Base-by-base conservation (phyloP, 2,113 vertebrate species). In the Mungos mungo region DNA sequence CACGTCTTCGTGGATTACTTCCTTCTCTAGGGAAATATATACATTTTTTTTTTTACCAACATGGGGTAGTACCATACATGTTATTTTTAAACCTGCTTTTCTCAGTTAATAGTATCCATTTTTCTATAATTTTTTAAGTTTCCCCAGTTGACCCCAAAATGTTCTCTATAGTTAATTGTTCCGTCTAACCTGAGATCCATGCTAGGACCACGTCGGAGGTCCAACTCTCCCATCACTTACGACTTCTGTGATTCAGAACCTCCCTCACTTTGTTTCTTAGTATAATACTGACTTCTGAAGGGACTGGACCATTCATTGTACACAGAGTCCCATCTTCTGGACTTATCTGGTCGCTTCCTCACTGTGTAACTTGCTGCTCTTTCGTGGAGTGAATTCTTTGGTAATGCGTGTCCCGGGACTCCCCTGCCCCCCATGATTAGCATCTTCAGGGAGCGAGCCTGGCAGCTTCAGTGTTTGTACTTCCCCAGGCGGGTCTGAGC, bases 131-230 rank as follows among this genome's bases (percentile, higher is more conserved):
- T 60, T 60, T 13, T 82, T 23, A 57, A 9, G 23, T 72, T 63
- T 88, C 92, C 23, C 93, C 50, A n/a, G 14, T 80, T 68, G 86
- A 91, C 71, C 38, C 65, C 5, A 79, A 83, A 96, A 23, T 74
- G 8, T 74, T 47, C 21, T 35, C 77, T 9, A 57, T 15, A 38
- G 19, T 69, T 29, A 86, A 81, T 41, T 41, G 8, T 88, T 63
- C 47, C 33, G 2, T 74, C 76, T n/a, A 60, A 88, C 25, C 54
- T 41, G 45, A 74, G 12, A 18, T 60, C 45, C 13, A 60, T 2
- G 1, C 65, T 50, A 33, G 74, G 21, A 4, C 60, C 52, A 16
- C 15, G 21, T 9, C 1, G 41, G 41, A 41, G 41, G 10, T 35
- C 16, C 11, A 7, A 7, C 33, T 54, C 1, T 71, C 13, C 84